These are phyloP conservation scores for Chromobotia macracanthus DNA, from an alignment of 2,797 vertebrate species.

Conservation along the genomic window DNA sequence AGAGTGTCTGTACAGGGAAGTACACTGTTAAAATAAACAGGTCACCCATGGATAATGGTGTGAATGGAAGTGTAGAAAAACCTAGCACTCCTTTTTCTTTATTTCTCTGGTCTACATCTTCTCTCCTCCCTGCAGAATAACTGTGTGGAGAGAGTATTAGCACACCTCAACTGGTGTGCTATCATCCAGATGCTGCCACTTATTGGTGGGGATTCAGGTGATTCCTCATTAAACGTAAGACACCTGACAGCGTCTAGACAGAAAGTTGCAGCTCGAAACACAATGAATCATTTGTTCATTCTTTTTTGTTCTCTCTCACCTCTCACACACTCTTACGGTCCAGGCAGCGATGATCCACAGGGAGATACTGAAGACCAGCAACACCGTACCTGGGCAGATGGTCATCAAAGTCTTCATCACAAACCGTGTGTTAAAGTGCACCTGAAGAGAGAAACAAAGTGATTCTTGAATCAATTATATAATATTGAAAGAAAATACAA, in stretches of 20 bases:
- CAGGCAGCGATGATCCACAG: conserved; percentile 98
- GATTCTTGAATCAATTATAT: no score
- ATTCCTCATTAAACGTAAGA: conserved; percentile 42
- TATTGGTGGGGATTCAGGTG: conserved; percentile 25
- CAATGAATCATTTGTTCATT: conserved; percentile 24
- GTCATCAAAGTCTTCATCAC: conserved; percentile 99
- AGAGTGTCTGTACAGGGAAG: not conserved
- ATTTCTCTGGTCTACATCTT: not conserved
- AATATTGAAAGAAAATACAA: not conserved
- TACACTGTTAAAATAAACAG: conserved; percentile 1
- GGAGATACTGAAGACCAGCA: conserved; percentile 98
- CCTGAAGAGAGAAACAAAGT: conserved; percentile 73
- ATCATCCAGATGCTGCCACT: conserved; percentile 31
- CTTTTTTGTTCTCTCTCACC: conserved; percentile 75
- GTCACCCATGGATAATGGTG: conserved; percentile 17
- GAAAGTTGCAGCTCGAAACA: conserved; percentile 8
- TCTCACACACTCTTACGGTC: conserved; percentile 97
- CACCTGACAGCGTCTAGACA: conserved; percentile 42
- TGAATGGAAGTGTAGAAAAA: conserved; percentile 16
- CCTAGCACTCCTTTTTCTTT: not conserved
- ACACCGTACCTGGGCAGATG: conserved; percentile 95
- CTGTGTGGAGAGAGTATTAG: not conserved
- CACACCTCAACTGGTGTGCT: conserved; percentile 19
- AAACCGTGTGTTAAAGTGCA: conserved; percentile 98
- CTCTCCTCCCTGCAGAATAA: not conserved